A percentile compares a stretch with the other conserved stretches of the same genome.
Evolutionary conservation across 1,140 invertebrate species (phyloP).

Genomic region (Hormaphis cornu): DNA sequence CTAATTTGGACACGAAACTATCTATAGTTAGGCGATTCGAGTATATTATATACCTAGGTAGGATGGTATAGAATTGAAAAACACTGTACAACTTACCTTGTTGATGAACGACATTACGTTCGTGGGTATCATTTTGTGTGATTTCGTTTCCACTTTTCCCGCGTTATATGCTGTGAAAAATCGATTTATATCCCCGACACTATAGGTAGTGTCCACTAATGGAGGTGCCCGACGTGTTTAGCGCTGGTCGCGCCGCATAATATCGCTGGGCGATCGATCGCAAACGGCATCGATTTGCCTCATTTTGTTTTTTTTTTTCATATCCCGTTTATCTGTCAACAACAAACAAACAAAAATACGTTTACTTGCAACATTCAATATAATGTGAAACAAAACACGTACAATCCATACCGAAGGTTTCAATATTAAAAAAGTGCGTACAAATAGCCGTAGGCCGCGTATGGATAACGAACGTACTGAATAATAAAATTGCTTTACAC

Average conservation of each 20-base stretch:
- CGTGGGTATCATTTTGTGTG: conserved; percentile 23
- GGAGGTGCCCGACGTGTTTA: neutral
- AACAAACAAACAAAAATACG: neutral
- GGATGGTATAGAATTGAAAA: too few relatives aligned
- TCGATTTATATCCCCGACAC: neutral
- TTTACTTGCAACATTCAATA: neutral
- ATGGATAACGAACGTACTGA: too few relatives aligned
- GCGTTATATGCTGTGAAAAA: neutral
- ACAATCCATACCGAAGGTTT: too few relatives aligned
- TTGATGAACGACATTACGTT: conserved; percentile 29
- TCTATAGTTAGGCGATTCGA: too few relatives aligned
- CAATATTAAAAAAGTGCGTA: too few relatives aligned
- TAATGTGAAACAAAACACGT: neutral
- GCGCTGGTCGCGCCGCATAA: neutral
- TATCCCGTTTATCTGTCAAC: neutral
- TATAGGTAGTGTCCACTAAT: neutral
- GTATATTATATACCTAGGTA: too few relatives aligned
- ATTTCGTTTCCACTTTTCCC: neutral
- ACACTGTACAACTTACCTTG: too few relatives aligned
- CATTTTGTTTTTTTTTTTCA: neutral
- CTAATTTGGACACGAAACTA: too few relatives aligned
- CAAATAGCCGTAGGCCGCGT: too few relatives aligned
- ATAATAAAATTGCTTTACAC: too few relatives aligned
- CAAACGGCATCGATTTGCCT: neutral
- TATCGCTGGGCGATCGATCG: neutral